A percentile compares a stretch with the other conserved stretches of the same genome.
phyloP scores from a whole-genome alignment of 2,888 invertebrate species.

The Anarsia innoxiella region DNA sequence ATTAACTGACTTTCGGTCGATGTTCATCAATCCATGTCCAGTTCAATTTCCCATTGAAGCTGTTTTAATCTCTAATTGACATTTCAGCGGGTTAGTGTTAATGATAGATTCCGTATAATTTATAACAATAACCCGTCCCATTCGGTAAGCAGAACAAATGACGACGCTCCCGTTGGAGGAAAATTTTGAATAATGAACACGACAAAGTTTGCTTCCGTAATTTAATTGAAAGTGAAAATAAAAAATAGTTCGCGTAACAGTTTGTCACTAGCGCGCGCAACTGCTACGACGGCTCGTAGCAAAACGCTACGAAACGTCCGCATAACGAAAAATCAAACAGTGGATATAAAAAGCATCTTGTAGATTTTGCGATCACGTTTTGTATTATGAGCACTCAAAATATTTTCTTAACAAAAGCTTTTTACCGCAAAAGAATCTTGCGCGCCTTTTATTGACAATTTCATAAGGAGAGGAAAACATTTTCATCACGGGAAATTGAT shows the following conservation, averaged over 20 bases:
- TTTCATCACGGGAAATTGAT: slow-evolving; percentile 52
- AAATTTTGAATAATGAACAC: slow-evolving; percentile 11
- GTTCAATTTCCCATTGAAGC: slow-evolving; percentile 40
- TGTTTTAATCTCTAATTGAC: slow-evolving; percentile 56
- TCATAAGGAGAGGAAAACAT: slow-evolving; percentile 46
- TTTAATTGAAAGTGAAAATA: neutral
- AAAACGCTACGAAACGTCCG: neutral
- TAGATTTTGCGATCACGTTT: neutral
- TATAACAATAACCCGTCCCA: slow-evolving; percentile 32
- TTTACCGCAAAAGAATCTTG: slow-evolving; percentile 37
- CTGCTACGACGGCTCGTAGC: slow-evolving; percentile 4
- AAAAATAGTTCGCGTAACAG: too few relatives aligned
- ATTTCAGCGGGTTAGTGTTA: slow-evolving; percentile 41
- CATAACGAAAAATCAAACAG: neutral
- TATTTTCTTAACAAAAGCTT: slow-evolving; percentile 24
- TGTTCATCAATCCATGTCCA: slow-evolving; percentile 43
- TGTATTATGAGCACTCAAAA: slow-evolving; percentile 4
- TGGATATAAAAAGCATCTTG: neutral
- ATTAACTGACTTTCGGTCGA: slow-evolving; percentile 44
- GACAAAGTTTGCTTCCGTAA: neutral
- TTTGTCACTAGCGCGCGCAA: too few relatives aligned
- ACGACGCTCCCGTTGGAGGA: slow-evolving; percentile 12
- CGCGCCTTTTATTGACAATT: slow-evolving; percentile 51
- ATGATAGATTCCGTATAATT: slow-evolving; percentile 38
- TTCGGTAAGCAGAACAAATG: slow-evolving; percentile 22